Evolutionary conservation across 2,797 vertebrate species (phyloP).

Genomic region (Cichlasoma orientale): DNA sequence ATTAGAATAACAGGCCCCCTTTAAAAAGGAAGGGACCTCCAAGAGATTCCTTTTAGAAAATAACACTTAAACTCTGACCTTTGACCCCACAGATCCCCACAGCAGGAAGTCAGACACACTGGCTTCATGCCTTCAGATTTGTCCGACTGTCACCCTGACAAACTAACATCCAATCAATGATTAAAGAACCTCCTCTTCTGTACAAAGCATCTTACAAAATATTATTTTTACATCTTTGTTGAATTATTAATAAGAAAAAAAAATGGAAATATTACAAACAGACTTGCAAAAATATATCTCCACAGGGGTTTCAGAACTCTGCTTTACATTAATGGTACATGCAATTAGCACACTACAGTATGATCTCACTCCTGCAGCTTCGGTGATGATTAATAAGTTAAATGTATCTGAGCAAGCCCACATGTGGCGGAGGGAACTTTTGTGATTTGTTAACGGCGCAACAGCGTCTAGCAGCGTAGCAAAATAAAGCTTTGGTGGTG

Average conservation of each 20-base stretch:
- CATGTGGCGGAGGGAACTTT: neutral
- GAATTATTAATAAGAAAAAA: constrained; percentile 15
- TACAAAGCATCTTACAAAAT: constrained; percentile 65
- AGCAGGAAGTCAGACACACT: constrained; percentile 48
- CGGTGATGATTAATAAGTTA: constrained; percentile 30
- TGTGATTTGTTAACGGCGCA: neutral
- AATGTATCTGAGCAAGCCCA: neutral
- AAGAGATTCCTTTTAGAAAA: neutral
- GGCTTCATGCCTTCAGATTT: constrained; percentile 68
- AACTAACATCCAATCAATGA: constrained; percentile 10
- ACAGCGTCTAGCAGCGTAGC: neutral
- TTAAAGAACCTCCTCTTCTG: constrained; percentile 41
- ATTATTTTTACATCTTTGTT: constrained; percentile 44
- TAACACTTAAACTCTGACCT: constrained; percentile 5
- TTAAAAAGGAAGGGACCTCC: neutral
- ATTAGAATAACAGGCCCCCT: neutral
- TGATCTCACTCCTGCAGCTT: constrained; percentile 1
- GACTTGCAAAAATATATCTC: constrained; percentile 56
- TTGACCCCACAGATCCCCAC: constrained; percentile 43
- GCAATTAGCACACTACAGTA: neutral
- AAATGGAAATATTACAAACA: constrained; percentile 21
- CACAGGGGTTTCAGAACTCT: constrained; percentile 34
- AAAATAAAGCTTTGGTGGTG: rapidly evolving
- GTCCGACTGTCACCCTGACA: constrained; percentile 30
- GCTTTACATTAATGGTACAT: constrained; percentile 8